Conservation (phyloP, 1,140 invertebrate genomes). For the Subanguina moxae region DNA sequence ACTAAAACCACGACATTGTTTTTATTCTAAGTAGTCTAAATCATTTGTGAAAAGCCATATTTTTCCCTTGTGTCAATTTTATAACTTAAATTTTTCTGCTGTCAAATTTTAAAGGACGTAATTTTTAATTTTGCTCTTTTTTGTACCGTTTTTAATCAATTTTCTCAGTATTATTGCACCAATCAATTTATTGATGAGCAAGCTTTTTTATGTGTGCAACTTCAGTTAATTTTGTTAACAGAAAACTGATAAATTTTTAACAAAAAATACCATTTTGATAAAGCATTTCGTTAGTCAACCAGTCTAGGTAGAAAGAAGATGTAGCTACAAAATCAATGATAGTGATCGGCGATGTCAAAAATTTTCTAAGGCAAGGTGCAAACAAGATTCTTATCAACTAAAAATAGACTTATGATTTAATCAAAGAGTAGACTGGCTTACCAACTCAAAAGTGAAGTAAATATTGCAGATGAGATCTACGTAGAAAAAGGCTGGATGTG, state of each 20-base stretch:
- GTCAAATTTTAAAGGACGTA: too few relatives aligned
- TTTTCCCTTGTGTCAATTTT: too few relatives aligned
- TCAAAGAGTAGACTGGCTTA: not conserved
- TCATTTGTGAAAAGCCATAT: too few relatives aligned
- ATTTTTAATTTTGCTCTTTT: too few relatives aligned
- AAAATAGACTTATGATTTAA: not conserved
- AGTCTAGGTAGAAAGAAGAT: slow-evolving; percentile 64
- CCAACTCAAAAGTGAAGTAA: slow-evolving; percentile 89
- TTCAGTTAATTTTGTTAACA: too few relatives aligned
- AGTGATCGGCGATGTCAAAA: slow-evolving; percentile 80
- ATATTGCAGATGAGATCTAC: slow-evolving; percentile 87
- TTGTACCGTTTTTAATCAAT: too few relatives aligned
- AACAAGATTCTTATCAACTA: slow-evolving; percentile 74
- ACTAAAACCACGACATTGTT: not conserved
- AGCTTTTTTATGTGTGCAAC: too few relatives aligned
- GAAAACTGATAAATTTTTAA: slow-evolving; percentile 12
- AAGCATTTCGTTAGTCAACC: slow-evolving; percentile 27
- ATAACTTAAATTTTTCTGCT: too few relatives aligned
- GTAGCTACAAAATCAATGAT: slow-evolving; percentile 86
- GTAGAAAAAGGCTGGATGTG: slow-evolving; percentile 74
- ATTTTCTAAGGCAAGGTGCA: slow-evolving; percentile 78
- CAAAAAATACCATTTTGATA: slow-evolving; percentile 18
- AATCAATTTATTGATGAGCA: too few relatives aligned
- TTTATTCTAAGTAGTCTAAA: not conserved
- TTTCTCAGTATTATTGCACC: too few relatives aligned